These are phyloP conservation scores for Paguma larvata DNA, from an alignment of 2,797 vertebrate genomes.

Conservation along the genomic window DNA sequence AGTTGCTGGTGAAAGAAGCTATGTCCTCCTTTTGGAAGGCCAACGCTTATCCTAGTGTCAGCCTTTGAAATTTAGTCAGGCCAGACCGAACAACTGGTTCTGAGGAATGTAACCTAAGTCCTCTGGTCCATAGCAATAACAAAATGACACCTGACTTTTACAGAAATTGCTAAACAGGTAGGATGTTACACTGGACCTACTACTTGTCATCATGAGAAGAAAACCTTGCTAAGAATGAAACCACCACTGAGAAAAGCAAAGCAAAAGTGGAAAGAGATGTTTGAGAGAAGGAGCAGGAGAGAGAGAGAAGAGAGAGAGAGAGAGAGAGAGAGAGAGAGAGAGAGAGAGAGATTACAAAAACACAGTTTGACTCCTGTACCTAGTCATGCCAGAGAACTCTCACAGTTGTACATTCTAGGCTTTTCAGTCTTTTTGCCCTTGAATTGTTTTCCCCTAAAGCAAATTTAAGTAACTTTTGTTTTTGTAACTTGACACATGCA, in stretches of 20 bases:
- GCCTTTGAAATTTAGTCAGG: not conserved
- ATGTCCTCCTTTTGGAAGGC: not conserved
- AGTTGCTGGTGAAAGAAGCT: not conserved
- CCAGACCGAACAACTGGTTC: not conserved
- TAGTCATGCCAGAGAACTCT: not conserved
- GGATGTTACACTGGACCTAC: not conserved
- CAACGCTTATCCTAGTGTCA: not conserved
- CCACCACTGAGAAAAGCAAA: not conserved
- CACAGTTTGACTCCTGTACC: not conserved
- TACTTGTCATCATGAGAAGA: not conserved
- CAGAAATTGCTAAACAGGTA: not conserved
- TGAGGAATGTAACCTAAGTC: not conserved
- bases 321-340: not conserved
- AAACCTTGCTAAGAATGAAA: not conserved
- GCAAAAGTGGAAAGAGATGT: not conserved
- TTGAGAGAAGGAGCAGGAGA: not conserved
- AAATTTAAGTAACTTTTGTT: not conserved
- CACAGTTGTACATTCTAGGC: not conserved
- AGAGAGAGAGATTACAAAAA: not conserved
- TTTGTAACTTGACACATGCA: not conserved
- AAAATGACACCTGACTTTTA: not conserved
- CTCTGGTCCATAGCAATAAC: not conserved
- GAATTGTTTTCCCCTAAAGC: not conserved
- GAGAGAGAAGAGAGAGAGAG: not conserved
- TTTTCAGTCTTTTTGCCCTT: not conserved